Evolutionary conservation across 2,113 vertebrate species (phyloP).

Genomic region (Campylomormyrus numenius): DNA sequence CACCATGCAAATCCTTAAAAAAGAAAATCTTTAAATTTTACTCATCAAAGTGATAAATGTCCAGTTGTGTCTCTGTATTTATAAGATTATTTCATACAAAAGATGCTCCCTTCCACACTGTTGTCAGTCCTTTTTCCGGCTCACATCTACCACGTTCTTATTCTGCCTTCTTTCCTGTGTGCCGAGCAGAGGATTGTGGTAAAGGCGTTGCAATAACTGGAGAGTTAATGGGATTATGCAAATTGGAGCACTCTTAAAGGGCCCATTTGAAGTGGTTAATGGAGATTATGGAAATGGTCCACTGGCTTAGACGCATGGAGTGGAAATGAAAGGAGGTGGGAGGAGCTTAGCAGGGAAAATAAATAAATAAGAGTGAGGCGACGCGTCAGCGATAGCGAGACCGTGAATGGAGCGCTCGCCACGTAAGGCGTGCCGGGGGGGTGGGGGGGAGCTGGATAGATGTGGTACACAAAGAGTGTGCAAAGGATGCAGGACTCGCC

Average conservation of each 20-base stretch:
- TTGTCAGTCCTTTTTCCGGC: slow-evolving; percentile 29
- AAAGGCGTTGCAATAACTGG: slow-evolving; percentile 46
- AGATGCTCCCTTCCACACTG: slow-evolving; percentile 14
- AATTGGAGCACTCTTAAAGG: slow-evolving; percentile 58
- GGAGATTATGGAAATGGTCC: slow-evolving; percentile 65
- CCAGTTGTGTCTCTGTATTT: slow-evolving; percentile 25
- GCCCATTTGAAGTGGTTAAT: slow-evolving; percentile 64
- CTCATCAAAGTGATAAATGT: slow-evolving; percentile 19
- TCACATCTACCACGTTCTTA: slow-evolving; percentile 22
- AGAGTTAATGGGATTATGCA: slow-evolving; percentile 71
- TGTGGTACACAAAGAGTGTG: background rate
- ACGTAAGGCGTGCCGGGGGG: background rate
- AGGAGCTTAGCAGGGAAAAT: slow-evolving; percentile 42
- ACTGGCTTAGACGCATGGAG: slow-evolving; percentile 46
- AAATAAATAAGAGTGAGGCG: slow-evolving; percentile 37
- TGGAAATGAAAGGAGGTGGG: slow-evolving; percentile 49
- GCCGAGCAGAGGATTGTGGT: slow-evolving; percentile 39
- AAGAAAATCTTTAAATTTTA: slow-evolving; percentile 1
- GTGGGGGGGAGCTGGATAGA: background rate
- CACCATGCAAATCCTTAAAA: background rate
- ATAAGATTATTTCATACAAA: slow-evolving; percentile 26
- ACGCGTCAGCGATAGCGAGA: background rate
- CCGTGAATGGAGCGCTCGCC: background rate
- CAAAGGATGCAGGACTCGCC: background rate
- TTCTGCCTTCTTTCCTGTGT: slow-evolving; percentile 26